These are phyloP conservation scores for Acomys russatus DNA, from an alignment of 2,797 vertebrate species.

Conservation along the genomic window DNA sequence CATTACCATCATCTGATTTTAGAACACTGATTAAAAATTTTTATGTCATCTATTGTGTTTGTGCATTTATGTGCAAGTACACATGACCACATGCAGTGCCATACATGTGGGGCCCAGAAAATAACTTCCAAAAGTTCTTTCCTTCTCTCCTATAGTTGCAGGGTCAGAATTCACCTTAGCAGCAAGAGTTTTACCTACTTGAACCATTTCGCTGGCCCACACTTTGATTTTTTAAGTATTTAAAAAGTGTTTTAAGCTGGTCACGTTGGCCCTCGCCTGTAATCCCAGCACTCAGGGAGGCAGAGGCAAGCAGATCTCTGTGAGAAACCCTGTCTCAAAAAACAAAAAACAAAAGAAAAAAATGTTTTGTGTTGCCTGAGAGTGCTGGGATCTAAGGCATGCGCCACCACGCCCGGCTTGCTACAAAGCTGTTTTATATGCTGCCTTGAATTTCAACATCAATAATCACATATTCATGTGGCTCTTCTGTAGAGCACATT, in stretches of 20 bases:
- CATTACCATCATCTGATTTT: constrained; percentile 44
- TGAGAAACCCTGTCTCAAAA: no score
- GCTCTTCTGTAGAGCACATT: not conserved
- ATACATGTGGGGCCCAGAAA: not conserved
- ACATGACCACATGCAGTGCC: not conserved
- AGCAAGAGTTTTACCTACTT: not conserved
- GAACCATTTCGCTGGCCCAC: not conserved
- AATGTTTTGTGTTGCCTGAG: constrained; percentile 8
- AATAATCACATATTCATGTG: not conserved
- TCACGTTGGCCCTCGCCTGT: no score
- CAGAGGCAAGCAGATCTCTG: no score
- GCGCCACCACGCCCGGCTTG: no score
- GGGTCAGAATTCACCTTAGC: not conserved
- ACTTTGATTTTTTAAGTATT: constrained; percentile 16
- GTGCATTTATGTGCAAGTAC: not conserved
- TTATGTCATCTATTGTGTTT: not conserved
- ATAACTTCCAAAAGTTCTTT: not conserved
- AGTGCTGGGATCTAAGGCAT: no score
- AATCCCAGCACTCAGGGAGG: no score
- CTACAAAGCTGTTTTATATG: not conserved
- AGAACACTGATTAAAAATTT: not conserved
- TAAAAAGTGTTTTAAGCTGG: constrained; percentile 21
- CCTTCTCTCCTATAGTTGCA: not conserved
- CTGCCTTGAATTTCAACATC: constrained; percentile 20
- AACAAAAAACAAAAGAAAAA: not conserved